Base-by-base conservation (phyloP, 2,113 vertebrate species). In the Hippocampus guttulatus region DNA sequence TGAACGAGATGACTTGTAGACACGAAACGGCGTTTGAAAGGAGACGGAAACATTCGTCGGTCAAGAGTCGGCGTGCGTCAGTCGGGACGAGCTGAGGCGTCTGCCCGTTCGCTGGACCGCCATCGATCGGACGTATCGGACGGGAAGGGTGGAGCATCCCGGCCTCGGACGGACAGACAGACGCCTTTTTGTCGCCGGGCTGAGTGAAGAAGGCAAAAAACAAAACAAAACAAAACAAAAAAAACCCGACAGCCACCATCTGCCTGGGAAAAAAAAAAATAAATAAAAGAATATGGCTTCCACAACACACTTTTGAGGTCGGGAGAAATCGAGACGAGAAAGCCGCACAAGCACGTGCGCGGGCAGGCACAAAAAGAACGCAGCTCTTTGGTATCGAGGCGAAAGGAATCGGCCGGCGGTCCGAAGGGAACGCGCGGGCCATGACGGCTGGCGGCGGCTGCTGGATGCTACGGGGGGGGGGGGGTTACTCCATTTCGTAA, bases 201-300 rank as follows among this genome's bases (percentile, higher is more conserved):
- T 78, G 74, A 75, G 49, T 41, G 62, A 73, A 83, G 74, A 85
- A 87, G 81, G 84, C 77, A 78, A 84, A 71, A 15, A 71, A 73
- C 6, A 54, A 21, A 78, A 84, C 69, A 14, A 71, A 73, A 52
- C 75, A 52, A 52, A n/a, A n/a, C n/a, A n/a, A n/a, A 62, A 49
- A 30, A 30, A 65, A 16, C 65, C 74, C 33, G 62, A 77, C 78
- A 75, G 76, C 80, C 83, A 71, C 81, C 81, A 58, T 67, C 73
- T 63, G 67, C 75, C 74, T 47, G 58, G 45, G 1, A 76, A 75
- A 85, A 64, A 64, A 71, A 12, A 27, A n/a, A n/a, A n/a, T n/a
- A n/a, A n/a, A n/a, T n/a, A 27, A 27, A 27, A 27, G 27, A 73
- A 11, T 90, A 92, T 92, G 92, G 91, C 90, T 91, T 90, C 85